Conservation (phyloP, 2,888 invertebrate species). For the Boloria selene region DNA sequence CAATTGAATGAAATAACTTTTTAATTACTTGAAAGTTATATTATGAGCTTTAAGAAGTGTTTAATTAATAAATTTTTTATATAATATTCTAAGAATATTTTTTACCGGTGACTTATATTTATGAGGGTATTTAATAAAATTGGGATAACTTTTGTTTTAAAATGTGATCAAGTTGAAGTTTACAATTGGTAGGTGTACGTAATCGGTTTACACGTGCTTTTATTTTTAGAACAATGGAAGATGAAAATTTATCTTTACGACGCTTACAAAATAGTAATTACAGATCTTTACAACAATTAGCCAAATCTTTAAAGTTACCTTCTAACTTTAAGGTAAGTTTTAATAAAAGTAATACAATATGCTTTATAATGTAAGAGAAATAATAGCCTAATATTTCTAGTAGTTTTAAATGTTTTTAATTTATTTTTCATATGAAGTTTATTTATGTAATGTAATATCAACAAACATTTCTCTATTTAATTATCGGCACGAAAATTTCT, state of each 20-base stretch:
- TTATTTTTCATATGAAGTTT: too few relatives aligned
- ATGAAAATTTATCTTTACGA: constrained; percentile 43
- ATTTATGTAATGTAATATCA: too few relatives aligned
- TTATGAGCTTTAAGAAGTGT: neutral
- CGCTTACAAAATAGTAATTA: constrained; percentile 55
- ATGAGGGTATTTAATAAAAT: constrained; percentile 19
- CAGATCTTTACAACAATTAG: constrained; percentile 61
- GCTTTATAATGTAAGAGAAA: too few relatives aligned
- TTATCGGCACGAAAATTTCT: too few relatives aligned
- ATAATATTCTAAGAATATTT: neutral
- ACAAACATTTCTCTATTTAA: too few relatives aligned
- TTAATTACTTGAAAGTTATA: neutral
- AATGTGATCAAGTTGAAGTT: neutral
- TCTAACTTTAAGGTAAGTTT: constrained; percentile 65
- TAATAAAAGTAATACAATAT: neutral
- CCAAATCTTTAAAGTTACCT: constrained; percentile 62
- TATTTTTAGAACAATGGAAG: constrained; percentile 38
- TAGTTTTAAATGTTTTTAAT: too few relatives aligned
- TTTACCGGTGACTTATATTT: neutral
- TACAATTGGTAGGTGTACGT: too few relatives aligned
- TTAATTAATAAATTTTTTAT: neutral
- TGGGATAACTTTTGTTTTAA: constrained; percentile 12
- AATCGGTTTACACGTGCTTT: constrained; percentile 39
- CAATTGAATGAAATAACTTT: neutral
- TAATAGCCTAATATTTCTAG: too few relatives aligned